Conservation (phyloP, 2,113 vertebrate genomes). For the Pterocles burchelli region DNA sequence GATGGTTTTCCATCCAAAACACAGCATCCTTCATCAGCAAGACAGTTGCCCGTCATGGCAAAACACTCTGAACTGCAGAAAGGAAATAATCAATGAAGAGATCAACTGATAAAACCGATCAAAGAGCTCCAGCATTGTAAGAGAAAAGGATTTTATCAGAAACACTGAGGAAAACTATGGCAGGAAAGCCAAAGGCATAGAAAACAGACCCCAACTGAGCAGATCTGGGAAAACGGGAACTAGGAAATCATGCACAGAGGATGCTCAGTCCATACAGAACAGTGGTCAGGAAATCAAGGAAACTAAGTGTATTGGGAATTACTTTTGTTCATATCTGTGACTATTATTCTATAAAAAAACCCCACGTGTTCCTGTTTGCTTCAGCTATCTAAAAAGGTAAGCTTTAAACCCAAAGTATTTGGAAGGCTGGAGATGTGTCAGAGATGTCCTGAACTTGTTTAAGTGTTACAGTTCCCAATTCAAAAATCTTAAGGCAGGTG, state of each 20-base stretch:
- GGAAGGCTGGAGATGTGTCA: neutral
- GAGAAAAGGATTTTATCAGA: neutral
- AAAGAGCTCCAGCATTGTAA: neutral
- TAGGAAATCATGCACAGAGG: neutral
- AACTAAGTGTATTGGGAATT: neutral
- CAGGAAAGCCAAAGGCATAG: neutral
- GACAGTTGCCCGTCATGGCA: neutral
- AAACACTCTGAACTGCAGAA: neutral
- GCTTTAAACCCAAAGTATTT: neutral
- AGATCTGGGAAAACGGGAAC: neutral
- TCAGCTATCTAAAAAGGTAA: neutral
- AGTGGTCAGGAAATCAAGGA: neutral
- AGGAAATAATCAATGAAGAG: neutral
- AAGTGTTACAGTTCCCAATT: neutral
- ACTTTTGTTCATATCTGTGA: neutral
- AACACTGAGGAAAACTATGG: neutral
- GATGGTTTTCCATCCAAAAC: neutral
- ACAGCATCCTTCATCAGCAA: neutral
- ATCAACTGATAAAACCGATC: neutral
- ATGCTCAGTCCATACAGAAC: neutral
- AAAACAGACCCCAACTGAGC: neutral
- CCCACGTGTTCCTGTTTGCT: neutral
- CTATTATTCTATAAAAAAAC: neutral
- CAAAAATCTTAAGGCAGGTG: neutral
- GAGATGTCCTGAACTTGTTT: neutral